Base-by-base conservation (phyloP, 2,797 vertebrate genomes). In the Mionectes olivaceus region DNA sequence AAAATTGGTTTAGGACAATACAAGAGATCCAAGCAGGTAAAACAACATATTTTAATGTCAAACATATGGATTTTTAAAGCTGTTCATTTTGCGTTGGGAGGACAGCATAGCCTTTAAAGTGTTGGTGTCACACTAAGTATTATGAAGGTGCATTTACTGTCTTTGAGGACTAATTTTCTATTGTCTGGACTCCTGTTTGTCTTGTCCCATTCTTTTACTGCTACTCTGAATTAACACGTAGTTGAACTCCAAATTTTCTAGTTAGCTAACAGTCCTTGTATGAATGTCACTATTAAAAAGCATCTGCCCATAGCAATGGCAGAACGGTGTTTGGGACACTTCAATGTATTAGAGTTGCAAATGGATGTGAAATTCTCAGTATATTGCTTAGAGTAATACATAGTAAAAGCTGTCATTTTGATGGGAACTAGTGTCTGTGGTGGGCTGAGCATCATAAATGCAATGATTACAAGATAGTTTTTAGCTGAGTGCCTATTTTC, bases 381-480 rank as follows among this genome's bases (percentile, higher is more conserved):
- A 10, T 73, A 76, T 81, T 91, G 76, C 80, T 94, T 76, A 35
- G 41, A 86, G 82, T 88, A 86, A 77, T 70, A 56, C 35, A 11
- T 35, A 90, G 79, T 83, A 93, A 85, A 91, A 77, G 64, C 59
- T 94, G 55, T 73, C 64, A 68, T 85, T 85, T 94, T 90, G 78
- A 71, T 82, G 63, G 79, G 70, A 88, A 32, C 56, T 63, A 11
- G 49, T 67, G 59, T 46, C 84, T 79, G 79, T 76, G 55, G 67
- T 19, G 11, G 79, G 71, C 47, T 76, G 39, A 71, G 61, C 46
- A 52, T 49, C 73, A 39, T 41, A 46, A 87, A 73, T 53, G 24
- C 47, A 18, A 56, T 32, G 33, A 65, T 73, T 85, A 17, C 22
- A 3, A 60, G 28, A 14, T 44, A 22, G 47, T 32, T 90, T 93